Base-by-base conservation (phyloP, 2,113 vertebrate species). In the Dasyurus viverrinus region DNA sequence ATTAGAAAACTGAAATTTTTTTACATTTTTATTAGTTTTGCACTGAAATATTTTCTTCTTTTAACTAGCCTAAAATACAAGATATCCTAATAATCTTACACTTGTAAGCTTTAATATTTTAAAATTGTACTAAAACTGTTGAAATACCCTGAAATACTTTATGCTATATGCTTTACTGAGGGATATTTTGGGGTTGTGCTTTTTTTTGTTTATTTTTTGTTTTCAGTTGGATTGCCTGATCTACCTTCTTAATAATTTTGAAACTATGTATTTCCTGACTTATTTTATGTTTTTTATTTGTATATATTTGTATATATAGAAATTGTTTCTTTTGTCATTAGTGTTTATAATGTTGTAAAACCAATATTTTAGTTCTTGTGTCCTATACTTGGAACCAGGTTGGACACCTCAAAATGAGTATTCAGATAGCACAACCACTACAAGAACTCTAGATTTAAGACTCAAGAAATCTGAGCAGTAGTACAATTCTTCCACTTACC, bases 231-330 rank as follows among this genome's bases (percentile, higher is more conserved):
- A 52, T 36, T 68, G 11, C 60, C 60, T 68, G 12, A 42, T 46
- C 53, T 30, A 42, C 47, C 93, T 90, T 53, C 36, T 95, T 90
- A 93, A 54, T 90, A 90, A 92, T 55, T 12, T 84, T 55, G 93
- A 96, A 57, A 53, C 53, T 68, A 10, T 52, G 6, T 60, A 60
- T 89, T 96, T 9, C 91, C 23, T 26, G 76, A 90, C 76, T 14
- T 54, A 42, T 23, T 92, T 11, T 92, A 0, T 89, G 46, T 48
- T 95, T 57, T 92, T 50, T 91, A n/a, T 54, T 89, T 91, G 47
- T 90, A 4, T 60, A 95, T 90, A 46, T 54, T 89, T 91, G 47
- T 90, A 4, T 60, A 95, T 90, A 42, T 90, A 57, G 53, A 30
- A 50, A 46, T 93, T 53, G 46, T 84, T 84, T 89, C 36, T n/a